Evolutionary conservation across 1,140 invertebrate genomes (phyloP), one percentile per base, ranked within the genome.

Genomic region (Drosophila melanica): DNA sequence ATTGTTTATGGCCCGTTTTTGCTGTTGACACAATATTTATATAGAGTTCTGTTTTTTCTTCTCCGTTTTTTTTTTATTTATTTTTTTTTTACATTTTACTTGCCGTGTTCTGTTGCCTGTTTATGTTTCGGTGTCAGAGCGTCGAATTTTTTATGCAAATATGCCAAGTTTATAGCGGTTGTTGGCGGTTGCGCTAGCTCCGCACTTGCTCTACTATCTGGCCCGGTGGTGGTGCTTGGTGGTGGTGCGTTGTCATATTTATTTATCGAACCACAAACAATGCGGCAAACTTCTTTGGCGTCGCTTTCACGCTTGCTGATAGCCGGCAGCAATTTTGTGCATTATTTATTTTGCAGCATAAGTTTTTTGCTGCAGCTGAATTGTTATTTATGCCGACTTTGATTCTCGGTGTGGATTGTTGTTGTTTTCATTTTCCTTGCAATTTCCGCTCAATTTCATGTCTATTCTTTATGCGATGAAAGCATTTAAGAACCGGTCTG

Each of bases 51-150:
- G n/a, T 77, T 80, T 72, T 75, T 58, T 58, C 5, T 67, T 30
- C 20, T 23, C 20, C 0, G 20, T 23, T 23, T 4, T 23, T 4
- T 23, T 23, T 23, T 23, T 23, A 20, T 20, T 23, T 23, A 23
- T 23, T 51, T 48, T 27, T 6, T 35, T 41, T 2, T 9, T 37
- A 12, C 47, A 37, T 47, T 67, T 55, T 57, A 72, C 53, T 50
- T 77, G 42, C 30, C 23, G 44, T n/a, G 18, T 42, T 50, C 20
- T 50, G 69, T 57, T 45, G 48, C 66, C 50, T 84, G 82, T 79
- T 86, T 86, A 86, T 86, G 82, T 69, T 86, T 86, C 47, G 79
- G 82, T 81, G 81, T 86, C 81, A 86, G 82, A 73, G 82, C 73
- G 66, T 45, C 48, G 59, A 45, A 47, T 41, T 82, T 75, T 82